A percentile compares a stretch with the other conserved stretches of the same genome.
These are phyloP conservation scores for Lerista edwardsae DNA, from an alignment of 2,797 vertebrate genomes.

Conservation along the genomic window DNA sequence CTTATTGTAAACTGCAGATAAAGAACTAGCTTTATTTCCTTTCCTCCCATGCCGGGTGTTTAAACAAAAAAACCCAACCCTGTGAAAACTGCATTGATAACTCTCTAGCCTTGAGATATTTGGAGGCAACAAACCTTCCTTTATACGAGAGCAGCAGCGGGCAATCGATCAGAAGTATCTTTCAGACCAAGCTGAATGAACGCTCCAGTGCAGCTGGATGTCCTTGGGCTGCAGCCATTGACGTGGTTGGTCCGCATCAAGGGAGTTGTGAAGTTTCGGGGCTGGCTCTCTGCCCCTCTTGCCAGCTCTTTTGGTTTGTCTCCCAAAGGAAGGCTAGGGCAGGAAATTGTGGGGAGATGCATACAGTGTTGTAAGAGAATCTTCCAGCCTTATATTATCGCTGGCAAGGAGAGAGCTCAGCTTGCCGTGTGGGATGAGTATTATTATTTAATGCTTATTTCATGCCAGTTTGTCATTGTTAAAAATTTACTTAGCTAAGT, in stretches of 20 bases:
- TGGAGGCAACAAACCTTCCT: neutral
- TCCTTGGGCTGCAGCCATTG: neutral
- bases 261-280: conserved; percentile 36
- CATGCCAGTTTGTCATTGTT: neutral
- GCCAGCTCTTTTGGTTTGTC: neutral
- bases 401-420: neutral
- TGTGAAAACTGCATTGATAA: conserved; percentile 27
- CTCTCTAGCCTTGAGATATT: conserved; percentile 49
- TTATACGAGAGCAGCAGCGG: neutral
- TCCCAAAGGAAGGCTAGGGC: neutral
- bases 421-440: neutral
- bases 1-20: neutral
- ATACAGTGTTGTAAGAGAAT: neutral
- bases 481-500: neutral
- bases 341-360: neutral
- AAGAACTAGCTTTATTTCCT: conserved; percentile 5
- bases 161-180: neutral
- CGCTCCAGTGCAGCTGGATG: neutral
- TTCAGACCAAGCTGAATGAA: neutral
- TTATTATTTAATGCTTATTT: neutral
- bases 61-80: neutral
- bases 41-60: neutral
- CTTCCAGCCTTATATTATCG: neutral
- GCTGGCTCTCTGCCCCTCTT: neutral
- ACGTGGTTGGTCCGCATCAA: neutral